Evolutionary conservation across 2,888 invertebrate species (phyloP), one percentile per base, ranked within the genome.

Genomic region (Coelinius sp.): DNA sequence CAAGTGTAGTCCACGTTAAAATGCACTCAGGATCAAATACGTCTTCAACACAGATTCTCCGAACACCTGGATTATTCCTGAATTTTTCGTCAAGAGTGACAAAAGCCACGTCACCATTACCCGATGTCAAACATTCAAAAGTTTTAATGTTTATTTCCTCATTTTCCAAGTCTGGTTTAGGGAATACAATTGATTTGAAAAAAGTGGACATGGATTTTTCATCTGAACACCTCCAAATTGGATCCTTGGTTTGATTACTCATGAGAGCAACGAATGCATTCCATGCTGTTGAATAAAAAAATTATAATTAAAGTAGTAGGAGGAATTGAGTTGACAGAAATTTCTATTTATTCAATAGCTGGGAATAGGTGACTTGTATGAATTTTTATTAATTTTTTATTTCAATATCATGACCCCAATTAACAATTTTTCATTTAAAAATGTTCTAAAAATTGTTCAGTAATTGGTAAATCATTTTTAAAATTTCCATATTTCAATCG

Each of bases 41-140:
- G 7, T 77, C 73, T 20, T 83, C 75, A 2, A 76, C 53, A 49
- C 89, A 89, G 14, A 89, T 77, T 20, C 85, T 78, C 64, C 78
- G 78, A n/a, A 82, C 80, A 65, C 77, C 76, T 59, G 66, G 53
- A 46, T 56, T 73, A 31, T n/a, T 27, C 20, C 56, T 41, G 67
- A 20, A 41, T 10, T 70, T 24, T 5, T 24, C 49, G 49, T 69
- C 22, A 74, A 92, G 90, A 77, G 92, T 92, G 1, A 96, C 88
- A 79, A 96, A 95, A 0, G 95, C 95, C 0, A 96, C 94, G 80
- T 96, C 95, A 3, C 91, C 94, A 31, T 86, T 88, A 0, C 91
- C 92, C 74, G 92, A 91, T 1, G 91, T 88, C 12, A 96, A 86
- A 76, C 94, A 94, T 68, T 90, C 73, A 31, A 76, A 75, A 44